Conservation (phyloP, 2,888 invertebrate genomes). For the Lasioglossum leucozonium region DNA sequence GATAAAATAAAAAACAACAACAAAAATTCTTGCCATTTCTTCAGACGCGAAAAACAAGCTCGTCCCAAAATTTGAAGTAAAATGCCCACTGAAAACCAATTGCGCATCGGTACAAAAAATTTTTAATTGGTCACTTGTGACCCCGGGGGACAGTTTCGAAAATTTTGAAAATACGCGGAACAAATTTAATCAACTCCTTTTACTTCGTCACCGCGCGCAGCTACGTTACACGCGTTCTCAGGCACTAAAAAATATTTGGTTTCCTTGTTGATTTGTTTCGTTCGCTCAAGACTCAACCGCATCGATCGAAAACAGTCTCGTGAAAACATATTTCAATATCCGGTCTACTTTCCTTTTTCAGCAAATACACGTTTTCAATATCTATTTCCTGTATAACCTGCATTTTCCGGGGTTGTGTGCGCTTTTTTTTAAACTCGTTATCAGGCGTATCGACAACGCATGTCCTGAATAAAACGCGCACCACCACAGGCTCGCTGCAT, state of each 20-base stretch:
- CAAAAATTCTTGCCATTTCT: too few species aligned
- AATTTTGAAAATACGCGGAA: not conserved
- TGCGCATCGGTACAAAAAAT: not conserved
- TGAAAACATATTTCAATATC: slow-evolving; percentile 80
- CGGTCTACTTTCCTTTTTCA: slow-evolving; percentile 74
- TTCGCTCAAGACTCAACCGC: slow-evolving; percentile 53
- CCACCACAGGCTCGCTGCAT: slow-evolving; percentile 46
- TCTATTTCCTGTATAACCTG: slow-evolving; percentile 74
- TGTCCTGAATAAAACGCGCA: slow-evolving; percentile 49
- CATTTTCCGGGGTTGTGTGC: slow-evolving; percentile 57
- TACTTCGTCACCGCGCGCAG: not conserved
- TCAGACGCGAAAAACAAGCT: too few species aligned
- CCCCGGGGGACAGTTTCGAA: not conserved
- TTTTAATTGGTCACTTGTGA: not conserved
- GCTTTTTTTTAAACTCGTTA: slow-evolving; percentile 57
- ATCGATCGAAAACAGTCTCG: slow-evolving; percentile 73
- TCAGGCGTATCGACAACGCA: slow-evolving; percentile 53
- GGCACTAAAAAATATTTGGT: slow-evolving; percentile 36
- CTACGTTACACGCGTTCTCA: slow-evolving; percentile 7
- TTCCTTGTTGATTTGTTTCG: slow-evolving; percentile 61
- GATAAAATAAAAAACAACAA: too few species aligned
- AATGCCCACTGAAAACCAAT: not conserved
- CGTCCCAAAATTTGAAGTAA: not conserved
- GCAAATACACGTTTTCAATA: slow-evolving; percentile 76
- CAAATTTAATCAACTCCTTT: not conserved